A percentile compares a stretch with the other conserved stretches of the same genome.
These are phyloP conservation scores for Malurus cyaneus DNA, from an alignment of 2,113 vertebrate species.

Conservation along the genomic window DNA sequence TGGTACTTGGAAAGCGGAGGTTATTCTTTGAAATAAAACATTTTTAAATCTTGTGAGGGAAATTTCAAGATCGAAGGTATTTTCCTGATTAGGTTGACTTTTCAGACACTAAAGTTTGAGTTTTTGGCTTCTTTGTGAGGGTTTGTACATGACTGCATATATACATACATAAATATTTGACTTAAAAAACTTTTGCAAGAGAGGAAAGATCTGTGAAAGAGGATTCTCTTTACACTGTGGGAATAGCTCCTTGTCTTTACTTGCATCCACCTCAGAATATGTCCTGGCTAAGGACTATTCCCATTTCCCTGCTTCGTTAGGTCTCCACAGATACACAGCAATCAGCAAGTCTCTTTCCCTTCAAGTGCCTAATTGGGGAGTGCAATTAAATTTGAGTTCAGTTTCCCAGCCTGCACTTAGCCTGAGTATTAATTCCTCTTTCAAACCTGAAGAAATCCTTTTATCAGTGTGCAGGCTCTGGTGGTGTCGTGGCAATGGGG, in stretches of 20 bases:
- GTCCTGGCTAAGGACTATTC: not conserved
- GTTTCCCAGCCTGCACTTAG: not conserved
- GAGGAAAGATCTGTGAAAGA: not conserved
- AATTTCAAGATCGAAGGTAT: not conserved
- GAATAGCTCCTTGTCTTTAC: not conserved
- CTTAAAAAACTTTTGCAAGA: not conserved
- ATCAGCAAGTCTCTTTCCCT: not conserved
- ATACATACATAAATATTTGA: not conserved
- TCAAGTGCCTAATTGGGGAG: not conserved
- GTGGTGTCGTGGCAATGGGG: not conserved
- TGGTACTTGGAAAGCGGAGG: not conserved
- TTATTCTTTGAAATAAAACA: not conserved
- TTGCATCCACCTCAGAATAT: not conserved
- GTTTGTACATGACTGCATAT: not conserved
- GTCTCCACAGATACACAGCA: not conserved
- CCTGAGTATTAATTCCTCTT: not conserved
- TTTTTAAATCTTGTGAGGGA: not conserved
- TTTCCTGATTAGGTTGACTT: not conserved
- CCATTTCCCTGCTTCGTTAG: not conserved
- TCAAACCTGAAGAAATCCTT: not conserved
- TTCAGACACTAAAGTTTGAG: not conserved
- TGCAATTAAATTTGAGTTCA: not conserved
- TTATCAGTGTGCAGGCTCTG: not conserved
- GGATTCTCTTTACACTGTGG: not conserved
- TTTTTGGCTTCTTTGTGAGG: not conserved